Conservation (phyloP, 2,888 invertebrate genomes). For the Dryadula phaetusa region DNA sequence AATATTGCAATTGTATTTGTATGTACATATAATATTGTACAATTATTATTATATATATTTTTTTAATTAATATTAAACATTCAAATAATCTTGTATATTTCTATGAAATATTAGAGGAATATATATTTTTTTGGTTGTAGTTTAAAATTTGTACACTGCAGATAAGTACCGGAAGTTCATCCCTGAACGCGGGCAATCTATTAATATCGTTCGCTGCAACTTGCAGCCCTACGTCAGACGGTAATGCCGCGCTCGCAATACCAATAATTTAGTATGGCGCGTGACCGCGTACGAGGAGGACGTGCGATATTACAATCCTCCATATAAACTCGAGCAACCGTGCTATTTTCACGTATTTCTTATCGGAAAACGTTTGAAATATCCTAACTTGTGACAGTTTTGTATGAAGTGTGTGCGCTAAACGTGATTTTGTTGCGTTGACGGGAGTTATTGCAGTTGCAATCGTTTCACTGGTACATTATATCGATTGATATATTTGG, state of each 20-base stretch:
- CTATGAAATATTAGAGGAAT: background rate
- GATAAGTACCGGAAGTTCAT: constrained; percentile 15
- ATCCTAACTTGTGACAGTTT: constrained; percentile 45
- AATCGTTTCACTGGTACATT: constrained; percentile 50
- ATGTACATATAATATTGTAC: too few species aligned
- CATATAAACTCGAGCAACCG: constrained; percentile 24
- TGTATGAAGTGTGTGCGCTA: constrained; percentile 50
- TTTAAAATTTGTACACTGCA: background rate
- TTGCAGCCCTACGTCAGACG: constrained; percentile 48
- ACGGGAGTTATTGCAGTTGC: constrained; percentile 58
- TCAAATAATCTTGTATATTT: background rate
- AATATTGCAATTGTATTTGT: too few species aligned
- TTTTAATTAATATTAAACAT: background rate
- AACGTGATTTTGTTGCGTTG: constrained; percentile 50
- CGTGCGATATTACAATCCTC: constrained; percentile 51
- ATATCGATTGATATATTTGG: constrained; percentile 34
- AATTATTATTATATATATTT: too few species aligned
- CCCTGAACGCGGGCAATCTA: constrained; percentile 25
- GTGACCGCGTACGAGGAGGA: constrained; percentile 65
- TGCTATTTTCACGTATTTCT: constrained; percentile 32
- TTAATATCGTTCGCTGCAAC: constrained; percentile 31
- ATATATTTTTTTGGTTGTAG: background rate
- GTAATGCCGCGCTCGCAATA: constrained; percentile 61
- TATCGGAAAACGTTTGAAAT: constrained; percentile 31
- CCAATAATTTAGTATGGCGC: constrained; percentile 78